Evolutionary conservation across 2,888 invertebrate species (phyloP).

Genomic region (Acleris literana): DNA sequence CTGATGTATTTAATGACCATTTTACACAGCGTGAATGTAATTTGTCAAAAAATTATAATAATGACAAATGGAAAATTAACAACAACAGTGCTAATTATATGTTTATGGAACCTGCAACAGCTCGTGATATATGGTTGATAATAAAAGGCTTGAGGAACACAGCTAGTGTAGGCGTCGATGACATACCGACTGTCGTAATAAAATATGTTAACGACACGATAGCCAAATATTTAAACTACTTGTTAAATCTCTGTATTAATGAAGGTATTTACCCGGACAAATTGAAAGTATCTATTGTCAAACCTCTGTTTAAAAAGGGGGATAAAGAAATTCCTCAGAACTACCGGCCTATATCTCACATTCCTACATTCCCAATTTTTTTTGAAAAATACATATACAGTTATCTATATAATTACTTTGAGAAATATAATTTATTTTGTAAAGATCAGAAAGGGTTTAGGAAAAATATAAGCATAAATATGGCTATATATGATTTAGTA

Average conservation of each 20-base stretch:
- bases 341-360: slow-evolving; percentile 4
- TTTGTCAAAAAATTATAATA: not conserved
- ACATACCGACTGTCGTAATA: slow-evolving; percentile 1
- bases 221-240: not conserved
- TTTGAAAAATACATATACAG: slow-evolving; percentile 3
- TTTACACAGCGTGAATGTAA: not conserved
- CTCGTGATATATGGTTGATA: slow-evolving; percentile 3
- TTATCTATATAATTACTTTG: not conserved
- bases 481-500: slow-evolving; percentile 6
- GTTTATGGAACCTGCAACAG: slow-evolving; percentile 8
- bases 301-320: slow-evolving; percentile 7
- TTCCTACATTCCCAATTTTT: slow-evolving; percentile 1
- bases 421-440: slow-evolving; percentile 1
- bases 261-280: slow-evolving; percentile 3
- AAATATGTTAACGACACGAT: slow-evolving; percentile 10
- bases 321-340: not conserved
- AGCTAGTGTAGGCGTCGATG: slow-evolving; percentile 6
- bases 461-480: not conserved
- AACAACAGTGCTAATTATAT: not conserved
- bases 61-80: not conserved
- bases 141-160: slow-evolving; percentile 10
- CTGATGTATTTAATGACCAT: slow-evolving; percentile 10
- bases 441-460: not conserved
- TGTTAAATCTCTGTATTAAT: slow-evolving; percentile 1
- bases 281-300: slow-evolving; percentile 1